phyloP scores from a whole-genome alignment of 2,888 invertebrate species.

The Magallana nippona region DNA sequence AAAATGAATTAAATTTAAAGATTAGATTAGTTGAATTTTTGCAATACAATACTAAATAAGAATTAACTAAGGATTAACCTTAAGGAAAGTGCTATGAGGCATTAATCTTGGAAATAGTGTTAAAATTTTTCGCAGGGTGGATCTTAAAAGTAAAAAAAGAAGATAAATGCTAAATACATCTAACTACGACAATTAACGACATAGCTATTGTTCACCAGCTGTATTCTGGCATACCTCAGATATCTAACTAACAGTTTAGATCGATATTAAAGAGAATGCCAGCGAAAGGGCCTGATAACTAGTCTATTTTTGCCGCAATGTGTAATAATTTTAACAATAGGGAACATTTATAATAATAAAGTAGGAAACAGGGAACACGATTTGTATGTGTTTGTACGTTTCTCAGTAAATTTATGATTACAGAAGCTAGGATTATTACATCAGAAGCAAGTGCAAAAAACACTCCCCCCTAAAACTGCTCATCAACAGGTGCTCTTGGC shows the following conservation, averaged over 20 bases:
- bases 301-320: neutral
- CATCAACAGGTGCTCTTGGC: slow-evolving; percentile 30
- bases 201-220: neutral
- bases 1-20: too few species aligned
- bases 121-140: too few species aligned
- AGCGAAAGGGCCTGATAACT: neutral
- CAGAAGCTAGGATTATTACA: slow-evolving; percentile 10
- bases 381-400: neutral
- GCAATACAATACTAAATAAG: too few species aligned
- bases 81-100: too few species aligned
- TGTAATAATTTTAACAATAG: slow-evolving; percentile 19
- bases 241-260: neutral
- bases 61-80: too few species aligned
- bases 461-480: neutral
- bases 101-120: too few species aligned
- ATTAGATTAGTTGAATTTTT: too few species aligned
- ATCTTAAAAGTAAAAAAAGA: too few species aligned
- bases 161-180: too few species aligned
- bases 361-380: neutral
- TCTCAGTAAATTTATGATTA: neutral
- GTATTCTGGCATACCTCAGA: neutral
- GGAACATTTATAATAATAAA: neutral
- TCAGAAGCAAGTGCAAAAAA: slow-evolving; percentile 23
- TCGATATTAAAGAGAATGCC: neutral
- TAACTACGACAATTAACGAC: too few species aligned